Percentiles rank a stretch among this genome's conserved stretches.
Conservation (phyloP, 2,113 vertebrate genomes). For the Cheilinus undulatus region DNA sequence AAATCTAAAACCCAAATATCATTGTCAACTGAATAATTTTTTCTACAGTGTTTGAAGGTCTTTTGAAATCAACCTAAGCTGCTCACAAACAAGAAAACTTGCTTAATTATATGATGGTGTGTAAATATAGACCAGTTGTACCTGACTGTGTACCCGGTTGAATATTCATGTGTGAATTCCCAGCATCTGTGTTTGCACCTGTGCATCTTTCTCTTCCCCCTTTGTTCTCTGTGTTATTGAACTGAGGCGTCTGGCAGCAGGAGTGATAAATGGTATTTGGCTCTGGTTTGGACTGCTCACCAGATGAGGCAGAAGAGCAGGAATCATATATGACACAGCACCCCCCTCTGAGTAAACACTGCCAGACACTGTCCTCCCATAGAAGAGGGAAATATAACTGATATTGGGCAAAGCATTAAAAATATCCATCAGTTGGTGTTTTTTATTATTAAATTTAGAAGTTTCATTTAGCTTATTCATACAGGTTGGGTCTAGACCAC, state of each 20-base stretch:
- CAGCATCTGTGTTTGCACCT: conserved; percentile 55
- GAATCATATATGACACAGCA: conserved; percentile 41
- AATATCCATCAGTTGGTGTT: not conserved
- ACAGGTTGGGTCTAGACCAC: too few relatives aligned
- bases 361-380: conserved; percentile 11
- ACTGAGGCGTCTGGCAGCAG: conserved; percentile 49
- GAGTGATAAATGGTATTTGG: conserved; percentile 69
- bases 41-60: too few relatives aligned
- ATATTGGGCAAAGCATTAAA: conserved; percentile 17
- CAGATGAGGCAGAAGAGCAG: conserved; percentile 59
- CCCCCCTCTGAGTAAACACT: conserved; percentile 16
- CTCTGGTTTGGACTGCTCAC: conserved; percentile 48
- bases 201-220: conserved; percentile 44
- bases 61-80: not conserved
- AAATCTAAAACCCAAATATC: too few relatives aligned
- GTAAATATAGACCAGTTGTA: conserved; percentile 37
- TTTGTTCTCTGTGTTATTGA: conserved; percentile 61
- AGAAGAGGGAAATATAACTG: conserved; percentile 20
- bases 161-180: conserved; percentile 48
- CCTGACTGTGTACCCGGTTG: conserved; percentile 1
- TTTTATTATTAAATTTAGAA: too few relatives aligned
- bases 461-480: too few relatives aligned
- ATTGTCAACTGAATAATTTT: too few relatives aligned
- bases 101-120: not conserved
- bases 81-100: conserved; percentile 21